Evolutionary conservation across 2,113 vertebrate genomes (phyloP), one percentile per base, ranked within the genome.

Genomic region (Podilymbus podiceps): DNA sequence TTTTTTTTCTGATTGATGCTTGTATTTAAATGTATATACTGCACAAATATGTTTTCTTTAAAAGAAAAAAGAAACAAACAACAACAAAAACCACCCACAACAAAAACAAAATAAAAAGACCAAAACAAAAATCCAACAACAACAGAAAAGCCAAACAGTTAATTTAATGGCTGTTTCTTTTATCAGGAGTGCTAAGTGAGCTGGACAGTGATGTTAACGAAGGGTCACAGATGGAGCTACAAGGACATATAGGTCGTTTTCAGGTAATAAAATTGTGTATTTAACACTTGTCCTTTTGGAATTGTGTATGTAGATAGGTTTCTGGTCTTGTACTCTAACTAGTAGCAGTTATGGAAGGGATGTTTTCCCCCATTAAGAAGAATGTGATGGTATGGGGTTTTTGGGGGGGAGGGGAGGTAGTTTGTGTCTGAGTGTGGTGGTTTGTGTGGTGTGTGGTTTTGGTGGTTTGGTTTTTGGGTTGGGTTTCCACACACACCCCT

Each of bases 221-320:
- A 87, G 98, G 99, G 5, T 98, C 98, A 0, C 96, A 99, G 8
- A 97, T 99, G 98, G 99, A 99, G 95, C 97, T 99, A 46, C 99
- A 99, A 95, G 99, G 99, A 91, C 99, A 99, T 94, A 99, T 99
- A 35, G 98, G 98, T 77, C 97, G 99, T 94, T 99, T 99, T 96
- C 99, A 99, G 99, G 99, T 99, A 98, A 93, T 30, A 12, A 44
- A 72, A 50, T 86, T 66, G 52, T 33, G 12, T 85, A 47, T 44
- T 85, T 72, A 72, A 84, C 6, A 30, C 8, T 42, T 42, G 7
- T 60, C 25, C 27, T 44, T 92, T 72, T 89, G 47, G 33, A 72
- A 42, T 58, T 95, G 12, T 63, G 11, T 42, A 3, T 18, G 20
- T 58, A 30, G 40, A 17, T 49, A 8, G 63, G 20, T 68, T 92